These are phyloP conservation scores for Lochmaea crataegi DNA, from an alignment of 2,888 invertebrate genomes.

Conservation along the genomic window DNA sequence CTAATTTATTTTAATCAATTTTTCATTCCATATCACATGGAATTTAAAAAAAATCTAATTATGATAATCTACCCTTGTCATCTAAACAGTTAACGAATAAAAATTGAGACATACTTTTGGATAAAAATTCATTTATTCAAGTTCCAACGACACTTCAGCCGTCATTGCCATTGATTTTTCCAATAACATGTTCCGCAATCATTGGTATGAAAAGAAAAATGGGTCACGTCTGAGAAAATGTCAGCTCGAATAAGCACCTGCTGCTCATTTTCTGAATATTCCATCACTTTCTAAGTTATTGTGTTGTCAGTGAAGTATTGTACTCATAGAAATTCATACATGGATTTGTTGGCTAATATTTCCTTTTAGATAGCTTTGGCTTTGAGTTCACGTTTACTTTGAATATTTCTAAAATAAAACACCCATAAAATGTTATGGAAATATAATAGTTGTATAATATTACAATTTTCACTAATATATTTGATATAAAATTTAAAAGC, in stretches of 20 bases:
- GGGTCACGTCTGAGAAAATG: slow-evolving; percentile 22
- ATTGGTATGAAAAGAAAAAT: slow-evolving; percentile 11
- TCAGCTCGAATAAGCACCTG: slow-evolving; percentile 18
- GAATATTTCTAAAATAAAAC: background rate
- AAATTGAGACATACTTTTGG: no score
- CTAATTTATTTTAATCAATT: no score
- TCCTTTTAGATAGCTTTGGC: background rate
- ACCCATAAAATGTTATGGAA: background rate
- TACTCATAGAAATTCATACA: slow-evolving; percentile 27
- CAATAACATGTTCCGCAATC: slow-evolving; percentile 19
- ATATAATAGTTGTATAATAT: background rate
- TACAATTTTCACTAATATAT: background rate
- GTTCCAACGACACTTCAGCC: background rate
- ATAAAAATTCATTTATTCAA: background rate
- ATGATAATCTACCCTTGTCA: no score
- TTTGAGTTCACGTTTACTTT: background rate
- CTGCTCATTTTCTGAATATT: slow-evolving; percentile 27
- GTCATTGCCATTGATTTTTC: background rate
- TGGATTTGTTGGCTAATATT: slow-evolving; percentile 20
- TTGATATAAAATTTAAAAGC: background rate
- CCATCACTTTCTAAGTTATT: slow-evolving; percentile 26
- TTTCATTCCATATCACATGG: background rate
- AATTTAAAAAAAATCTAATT: no score
- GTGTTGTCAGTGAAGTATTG: slow-evolving; percentile 24
- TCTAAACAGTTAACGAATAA: no score